These are phyloP conservation scores for Acestrorhynchus altus DNA, from an alignment of 2,797 vertebrate genomes.

Conservation along the genomic window DNA sequence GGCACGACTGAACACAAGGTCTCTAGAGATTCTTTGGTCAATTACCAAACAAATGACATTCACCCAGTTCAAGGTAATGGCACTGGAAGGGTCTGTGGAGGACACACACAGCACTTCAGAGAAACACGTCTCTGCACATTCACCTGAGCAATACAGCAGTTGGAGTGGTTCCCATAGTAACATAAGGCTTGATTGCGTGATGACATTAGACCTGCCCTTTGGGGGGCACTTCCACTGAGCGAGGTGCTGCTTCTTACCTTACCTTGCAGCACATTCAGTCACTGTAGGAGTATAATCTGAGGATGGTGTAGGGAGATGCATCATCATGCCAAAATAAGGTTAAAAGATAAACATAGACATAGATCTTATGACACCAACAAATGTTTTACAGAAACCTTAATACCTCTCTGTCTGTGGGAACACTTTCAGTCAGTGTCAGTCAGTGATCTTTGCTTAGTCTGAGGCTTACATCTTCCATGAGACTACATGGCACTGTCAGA, in stretches of 20 bases:
- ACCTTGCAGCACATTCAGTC: not conserved
- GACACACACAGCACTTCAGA: not conserved
- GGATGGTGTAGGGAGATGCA: not conserved
- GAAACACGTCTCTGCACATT: slow-evolving; percentile 21
- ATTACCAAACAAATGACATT: slow-evolving; percentile 1
- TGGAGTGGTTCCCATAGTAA: slow-evolving; percentile 54
- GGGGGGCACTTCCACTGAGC: slow-evolving; percentile 18
- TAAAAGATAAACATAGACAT: not conserved
- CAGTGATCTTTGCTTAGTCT: no score
- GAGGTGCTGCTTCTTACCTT: not conserved
- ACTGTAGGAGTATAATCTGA: not conserved
- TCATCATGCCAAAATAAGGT: not conserved
- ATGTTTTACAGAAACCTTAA: not conserved
- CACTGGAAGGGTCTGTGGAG: not conserved
- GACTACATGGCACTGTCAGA: no score
- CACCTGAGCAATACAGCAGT: slow-evolving; percentile 38
- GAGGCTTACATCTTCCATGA: no score
- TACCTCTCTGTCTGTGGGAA: not conserved
- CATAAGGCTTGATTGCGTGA: slow-evolving; percentile 40
- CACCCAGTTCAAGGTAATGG: slow-evolving; percentile 12
- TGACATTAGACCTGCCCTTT: slow-evolving; percentile 50
- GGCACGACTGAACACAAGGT: not conserved
- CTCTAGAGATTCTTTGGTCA: slow-evolving; percentile 6
- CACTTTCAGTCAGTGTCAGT: no score
- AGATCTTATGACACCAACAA: not conserved